Base-by-base conservation (phyloP, 1,140 invertebrate species). In the Drosophila miranda region DNA sequence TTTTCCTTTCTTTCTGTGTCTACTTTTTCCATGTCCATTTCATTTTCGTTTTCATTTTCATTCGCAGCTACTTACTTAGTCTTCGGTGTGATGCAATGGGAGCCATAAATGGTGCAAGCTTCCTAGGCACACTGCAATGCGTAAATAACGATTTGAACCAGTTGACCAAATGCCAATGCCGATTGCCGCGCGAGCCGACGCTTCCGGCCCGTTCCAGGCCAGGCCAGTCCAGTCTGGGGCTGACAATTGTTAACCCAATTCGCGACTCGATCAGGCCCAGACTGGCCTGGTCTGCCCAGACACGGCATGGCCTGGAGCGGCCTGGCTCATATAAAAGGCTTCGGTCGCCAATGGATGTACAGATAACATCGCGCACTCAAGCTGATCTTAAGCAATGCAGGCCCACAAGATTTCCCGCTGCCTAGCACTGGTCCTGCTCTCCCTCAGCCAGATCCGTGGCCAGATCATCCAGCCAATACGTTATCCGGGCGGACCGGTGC, bases 81-180 rank as follows among this genome's bases (percentile, higher is more conserved):
- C 44, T 41, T 52, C 30, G 38, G 21, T 53, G 60, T 84, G 80
- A 84, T 84, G 80, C 80, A 84, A 84, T 77, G 68, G 56, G 49
- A 30, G 50, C 81, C 81, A 75, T 86, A 86, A 87, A 86, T 87
- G 81, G 81, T 34, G 21, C 63, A 74, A 51, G 67, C 81, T 84
- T 84, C 80, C 80, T 84, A 86, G 82, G 78, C 80, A 69, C 55
- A 48, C 28, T 21, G 48, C 38, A 71, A 71, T 58, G 66, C 72
- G 77, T 56, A 53, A 42, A 34, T 34, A 60, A 38, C 59, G 48
- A 67, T 67, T 51, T 73, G 69, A 86, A 86, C 81, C 81, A 86
- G 81, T 86, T 86, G 57, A 73, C 81, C 81, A 86, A 86, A 86
- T 86, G 81, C 81, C 81, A 86, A 86, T 86, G 81, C 81, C 81